Evolutionary conservation across 2,113 vertebrate species (phyloP), one percentile per base, ranked within the genome.

Genomic region (Pardalotus punctatus): DNA sequence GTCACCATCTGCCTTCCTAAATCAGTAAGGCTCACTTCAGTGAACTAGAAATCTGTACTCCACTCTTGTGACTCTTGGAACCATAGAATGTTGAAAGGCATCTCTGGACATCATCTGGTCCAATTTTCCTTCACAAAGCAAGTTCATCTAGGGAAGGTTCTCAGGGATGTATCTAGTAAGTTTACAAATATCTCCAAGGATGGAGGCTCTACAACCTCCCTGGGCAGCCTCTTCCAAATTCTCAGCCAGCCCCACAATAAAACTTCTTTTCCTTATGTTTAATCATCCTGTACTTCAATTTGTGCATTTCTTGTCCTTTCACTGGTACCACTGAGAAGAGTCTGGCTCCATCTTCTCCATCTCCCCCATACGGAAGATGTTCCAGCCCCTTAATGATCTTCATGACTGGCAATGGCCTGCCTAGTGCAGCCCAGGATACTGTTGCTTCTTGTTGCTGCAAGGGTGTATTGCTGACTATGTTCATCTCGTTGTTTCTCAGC

Each of bases 1-100:
- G 54, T 92, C 76, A 96, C 92, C 94, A 86, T 92, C 90, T 94
- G 92, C 93, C 74, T 95, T 83, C 76, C 80, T 92, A 80, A 66
- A 86, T 92, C 82, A 73, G 86, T 58, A 66, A 72, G 54, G 67
- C 71, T 94, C 79, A 50, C 60, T 85, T 93, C 54, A 83, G 58
- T 92, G 92, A 95, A 83, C 88, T 80, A 93, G 81, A 90, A 96
- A 82, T 65, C 40, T 54, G 38, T 54, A 50, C 38, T 86, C 35
- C 19, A 24, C 14, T 91, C 50, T 65, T 79, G 40, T 22, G 33
- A 90, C 38, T 69, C 76, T 62, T 86, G 51, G 66, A 95, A 88
- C 23, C 50, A 35, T 21, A 61, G 58, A 57, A 57, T 11, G 22
- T 50, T 83, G 50, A 54, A 62, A 90, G 18, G 16, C 25, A 19